These are phyloP conservation scores for Octodon degus DNA, from an alignment of 2,113 vertebrate species.

Conservation along the genomic window DNA sequence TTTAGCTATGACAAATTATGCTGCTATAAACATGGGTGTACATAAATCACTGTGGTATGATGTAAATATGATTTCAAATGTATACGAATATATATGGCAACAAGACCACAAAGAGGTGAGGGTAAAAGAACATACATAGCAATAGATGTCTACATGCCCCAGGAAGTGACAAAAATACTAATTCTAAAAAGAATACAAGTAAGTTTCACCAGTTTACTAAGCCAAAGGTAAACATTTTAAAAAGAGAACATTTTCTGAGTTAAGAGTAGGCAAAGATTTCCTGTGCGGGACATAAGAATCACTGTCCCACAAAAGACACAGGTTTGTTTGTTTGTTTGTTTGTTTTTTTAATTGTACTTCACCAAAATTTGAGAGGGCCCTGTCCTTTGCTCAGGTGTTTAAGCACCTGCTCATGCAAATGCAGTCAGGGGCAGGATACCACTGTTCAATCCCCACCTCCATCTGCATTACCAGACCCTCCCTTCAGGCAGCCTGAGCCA, in stretches of 20 bases:
- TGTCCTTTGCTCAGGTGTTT: too few relatives aligned
- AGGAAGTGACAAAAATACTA: background rate
- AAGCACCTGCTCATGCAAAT: too few relatives aligned
- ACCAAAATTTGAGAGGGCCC: background rate
- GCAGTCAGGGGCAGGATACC: too few relatives aligned
- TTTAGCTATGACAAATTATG: too few relatives aligned
- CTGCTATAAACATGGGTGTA: too few relatives aligned
- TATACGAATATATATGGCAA: background rate
- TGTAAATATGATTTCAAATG: background rate
- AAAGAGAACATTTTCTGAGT: background rate
- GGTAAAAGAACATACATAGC: background rate
- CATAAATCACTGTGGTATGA: too few relatives aligned
- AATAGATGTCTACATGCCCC: background rate
- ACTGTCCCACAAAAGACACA: background rate
- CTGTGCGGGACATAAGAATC: background rate
- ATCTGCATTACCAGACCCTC: too few relatives aligned
- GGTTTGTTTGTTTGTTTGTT: too few relatives aligned
- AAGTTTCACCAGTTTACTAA: background rate
- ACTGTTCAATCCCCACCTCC: too few relatives aligned
- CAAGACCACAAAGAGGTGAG: background rate
- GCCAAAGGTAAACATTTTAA: background rate
- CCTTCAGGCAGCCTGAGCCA: too few relatives aligned
- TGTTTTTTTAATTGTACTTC: background rate
- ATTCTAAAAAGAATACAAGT: background rate
- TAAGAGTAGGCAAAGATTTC: background rate